Conservation (phyloP, 2,797 vertebrate genomes). For the Megaceryle alcyon region DNA sequence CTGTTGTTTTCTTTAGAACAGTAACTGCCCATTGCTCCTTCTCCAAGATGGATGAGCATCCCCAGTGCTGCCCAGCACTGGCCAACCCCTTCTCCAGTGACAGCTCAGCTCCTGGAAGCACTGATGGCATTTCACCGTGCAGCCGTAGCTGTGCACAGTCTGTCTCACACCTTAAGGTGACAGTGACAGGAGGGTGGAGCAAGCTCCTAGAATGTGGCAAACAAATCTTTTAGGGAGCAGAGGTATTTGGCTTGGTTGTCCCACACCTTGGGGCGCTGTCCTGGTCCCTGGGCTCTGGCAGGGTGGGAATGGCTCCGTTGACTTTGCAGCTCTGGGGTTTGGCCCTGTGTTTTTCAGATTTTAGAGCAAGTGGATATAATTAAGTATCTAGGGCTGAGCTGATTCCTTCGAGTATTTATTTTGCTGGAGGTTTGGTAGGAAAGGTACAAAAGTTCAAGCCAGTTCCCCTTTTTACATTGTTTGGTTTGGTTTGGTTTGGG, state of each 20-base stretch:
- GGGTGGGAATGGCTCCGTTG: accelerated
- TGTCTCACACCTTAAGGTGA: not conserved
- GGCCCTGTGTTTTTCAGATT: not conserved
- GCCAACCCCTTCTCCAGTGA: not conserved
- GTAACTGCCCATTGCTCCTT: not conserved
- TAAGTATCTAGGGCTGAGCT: not conserved
- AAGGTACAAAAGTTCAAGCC: not conserved
- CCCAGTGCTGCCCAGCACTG: not conserved
- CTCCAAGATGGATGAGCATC: not conserved
- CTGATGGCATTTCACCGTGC: not conserved
- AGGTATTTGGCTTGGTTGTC: not conserved
- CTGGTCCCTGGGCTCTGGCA: not conserved
- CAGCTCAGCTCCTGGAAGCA: not conserved
- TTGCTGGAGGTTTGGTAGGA: not conserved
- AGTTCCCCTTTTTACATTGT: no score
- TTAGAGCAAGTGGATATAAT: not conserved
- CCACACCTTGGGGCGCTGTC: not conserved
- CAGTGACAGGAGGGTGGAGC: not conserved
- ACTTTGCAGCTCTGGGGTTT: not conserved
- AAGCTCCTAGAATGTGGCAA: not conserved
- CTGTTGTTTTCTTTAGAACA: not conserved
- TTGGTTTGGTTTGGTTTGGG: no score
- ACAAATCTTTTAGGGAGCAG: not conserved
- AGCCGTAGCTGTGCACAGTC: accelerated
- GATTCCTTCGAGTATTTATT: not conserved